phyloP scores from a whole-genome alignment of 2,797 vertebrate genomes.

The Leptoclinus maculatus region DNA sequence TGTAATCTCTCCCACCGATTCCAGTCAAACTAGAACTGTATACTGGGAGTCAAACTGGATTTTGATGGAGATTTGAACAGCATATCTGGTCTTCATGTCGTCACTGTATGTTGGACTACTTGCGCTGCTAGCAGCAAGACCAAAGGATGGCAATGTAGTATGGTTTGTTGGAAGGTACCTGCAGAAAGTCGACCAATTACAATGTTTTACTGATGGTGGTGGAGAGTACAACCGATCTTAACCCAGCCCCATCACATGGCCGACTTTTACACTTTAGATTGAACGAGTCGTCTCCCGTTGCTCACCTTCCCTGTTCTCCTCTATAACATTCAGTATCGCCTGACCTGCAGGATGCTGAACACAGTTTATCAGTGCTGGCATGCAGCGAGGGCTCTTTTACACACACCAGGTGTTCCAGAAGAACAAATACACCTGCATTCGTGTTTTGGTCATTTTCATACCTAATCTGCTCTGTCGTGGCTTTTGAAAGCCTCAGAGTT shows the following conservation, averaged over 20 bases:
- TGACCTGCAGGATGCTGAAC: constrained; percentile 21
- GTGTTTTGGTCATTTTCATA: constrained; percentile 43
- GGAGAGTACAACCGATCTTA: neutral
- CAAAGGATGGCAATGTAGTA: neutral
- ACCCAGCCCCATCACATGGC: neutral
- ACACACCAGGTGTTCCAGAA: constrained; percentile 49
- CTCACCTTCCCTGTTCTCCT: neutral
- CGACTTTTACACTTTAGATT: neutral
- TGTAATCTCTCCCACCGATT: neutral
- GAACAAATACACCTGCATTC: constrained; percentile 67
- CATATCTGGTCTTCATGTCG: neutral
- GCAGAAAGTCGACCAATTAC: neutral
- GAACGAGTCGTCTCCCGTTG: neutral
- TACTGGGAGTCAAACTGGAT: neutral
- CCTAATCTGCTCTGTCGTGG: neutral
- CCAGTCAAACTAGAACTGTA: neutral
- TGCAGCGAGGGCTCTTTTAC: constrained; percentile 24
- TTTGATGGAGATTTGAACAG: neutral
- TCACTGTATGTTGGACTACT: no score
- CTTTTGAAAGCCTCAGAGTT: constrained; percentile 29
- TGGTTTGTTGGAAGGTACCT: neutral
- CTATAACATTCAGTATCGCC: neutral
- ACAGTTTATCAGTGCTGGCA: constrained; percentile 48
- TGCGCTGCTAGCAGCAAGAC: neutral
- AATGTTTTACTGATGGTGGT: neutral